phyloP scores from a whole-genome alignment of 2,113 vertebrate genomes.

The Melanotaenia duboulayi region DNA sequence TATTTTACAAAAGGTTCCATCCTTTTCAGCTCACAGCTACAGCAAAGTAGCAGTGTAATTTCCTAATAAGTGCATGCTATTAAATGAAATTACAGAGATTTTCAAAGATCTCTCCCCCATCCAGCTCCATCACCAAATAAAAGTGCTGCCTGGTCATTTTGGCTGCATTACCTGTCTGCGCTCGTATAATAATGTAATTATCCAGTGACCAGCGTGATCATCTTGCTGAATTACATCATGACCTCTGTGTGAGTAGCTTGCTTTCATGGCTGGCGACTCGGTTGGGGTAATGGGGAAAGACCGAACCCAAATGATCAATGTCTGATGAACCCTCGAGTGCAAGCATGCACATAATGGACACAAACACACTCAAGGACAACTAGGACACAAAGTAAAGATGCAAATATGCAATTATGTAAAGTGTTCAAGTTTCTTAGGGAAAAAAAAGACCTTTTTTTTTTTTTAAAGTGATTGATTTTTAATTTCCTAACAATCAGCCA shows the following conservation, averaged over 20 bases:
- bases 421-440: neutral
- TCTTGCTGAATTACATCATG: slow-evolving; percentile 70
- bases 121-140: slow-evolving; percentile 38
- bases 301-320: slow-evolving; percentile 62
- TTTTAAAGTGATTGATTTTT: slow-evolving; percentile 15
- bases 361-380: slow-evolving; percentile 58
- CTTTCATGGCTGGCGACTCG: slow-evolving; percentile 70
- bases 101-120: slow-evolving; percentile 45
- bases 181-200: slow-evolving; percentile 75
- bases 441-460: slow-evolving; percentile 24
- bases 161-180: slow-evolving; percentile 71
- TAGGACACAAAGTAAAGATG: slow-evolving; percentile 27
- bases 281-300: slow-evolving; percentile 61
- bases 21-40: slow-evolving; percentile 29
- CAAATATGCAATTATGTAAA: slow-evolving; percentile 7
- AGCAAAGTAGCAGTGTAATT: slow-evolving; percentile 55
- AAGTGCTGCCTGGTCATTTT: slow-evolving; percentile 71
- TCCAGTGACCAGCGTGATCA: slow-evolving; percentile 68
- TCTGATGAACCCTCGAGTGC: slow-evolving; percentile 52
- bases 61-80: slow-evolving; percentile 59
- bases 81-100: slow-evolving; percentile 68
- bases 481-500: slow-evolving; percentile 6
- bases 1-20: slow-evolving; percentile 39
- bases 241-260: slow-evolving; percentile 68
- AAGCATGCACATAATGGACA: slow-evolving; percentile 42